Evolutionary conservation across 1,140 invertebrate species (phyloP).

Genomic region (Drosophila mayri): DNA sequence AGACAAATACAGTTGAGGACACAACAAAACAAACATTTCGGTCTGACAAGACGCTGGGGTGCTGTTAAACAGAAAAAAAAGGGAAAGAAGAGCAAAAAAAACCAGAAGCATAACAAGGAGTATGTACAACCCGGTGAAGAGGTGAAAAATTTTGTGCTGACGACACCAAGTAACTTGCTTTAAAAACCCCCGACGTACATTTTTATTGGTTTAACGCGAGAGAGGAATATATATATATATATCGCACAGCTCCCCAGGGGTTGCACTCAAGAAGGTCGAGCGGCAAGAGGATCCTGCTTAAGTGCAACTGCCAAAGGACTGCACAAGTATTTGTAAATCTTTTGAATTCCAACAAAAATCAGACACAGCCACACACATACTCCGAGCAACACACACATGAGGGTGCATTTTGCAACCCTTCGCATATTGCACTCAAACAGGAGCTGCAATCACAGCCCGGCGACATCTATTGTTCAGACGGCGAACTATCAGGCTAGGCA

Average conservation of each 20-base stretch:
- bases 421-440: constrained; percentile 14
- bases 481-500: constrained; percentile 48
- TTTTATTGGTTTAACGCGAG: constrained; percentile 76
- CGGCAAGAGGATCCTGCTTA: constrained; percentile 63
- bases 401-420: constrained; percentile 81
- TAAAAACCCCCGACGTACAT: constrained; percentile 60
- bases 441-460: constrained; percentile 67
- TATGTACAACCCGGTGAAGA: constrained; percentile 57
- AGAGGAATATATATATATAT: constrained; percentile 17
- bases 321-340: constrained; percentile 82
- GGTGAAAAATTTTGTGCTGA: constrained; percentile 81
- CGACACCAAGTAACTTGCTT: constrained; percentile 67
- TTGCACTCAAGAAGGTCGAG: constrained; percentile 62
- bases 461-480: constrained; percentile 79
- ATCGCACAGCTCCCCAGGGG: constrained; percentile 37
- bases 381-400: constrained; percentile 9
- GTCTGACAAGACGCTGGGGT: constrained; percentile 80
- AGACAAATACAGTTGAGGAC: constrained; percentile 78
- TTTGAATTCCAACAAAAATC: constrained; percentile 81
- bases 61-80: constrained; percentile 69
- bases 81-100: constrained; percentile 27
- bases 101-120: constrained; percentile 48
- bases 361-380: constrained; percentile 44
- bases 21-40: constrained; percentile 80
- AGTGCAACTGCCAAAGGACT: constrained; percentile 74